Percentiles rank a stretch among this genome's conserved stretches.
Conservation (phyloP, 1,140 invertebrate species). For the Achatina immaculata region DNA sequence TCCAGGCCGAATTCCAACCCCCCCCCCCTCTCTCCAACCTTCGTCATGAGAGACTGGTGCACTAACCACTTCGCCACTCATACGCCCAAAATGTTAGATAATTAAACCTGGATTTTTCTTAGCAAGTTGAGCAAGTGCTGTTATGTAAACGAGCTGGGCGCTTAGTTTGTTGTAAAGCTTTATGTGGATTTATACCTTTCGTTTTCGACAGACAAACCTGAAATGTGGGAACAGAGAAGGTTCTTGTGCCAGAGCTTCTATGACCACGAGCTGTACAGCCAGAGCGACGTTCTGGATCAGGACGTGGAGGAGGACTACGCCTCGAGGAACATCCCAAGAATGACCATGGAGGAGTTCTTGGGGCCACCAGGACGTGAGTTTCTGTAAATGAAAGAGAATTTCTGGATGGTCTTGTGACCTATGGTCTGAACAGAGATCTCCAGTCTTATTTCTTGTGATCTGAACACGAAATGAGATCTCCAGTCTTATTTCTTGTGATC, state of each 20-base stretch:
- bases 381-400: no score
- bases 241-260: neutral
- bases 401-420: neutral
- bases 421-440: neutral
- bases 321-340: neutral
- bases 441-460: neutral
- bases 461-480: neutral
- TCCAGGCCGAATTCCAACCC: no score
- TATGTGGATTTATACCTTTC: no score
- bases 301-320: neutral
- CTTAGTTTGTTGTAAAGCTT: no score
- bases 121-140: no score
- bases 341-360: conserved; percentile 5
- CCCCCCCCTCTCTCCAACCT: no score
- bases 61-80: no score
- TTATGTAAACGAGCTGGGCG: no score
- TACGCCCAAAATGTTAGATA: no score
- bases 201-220: conserved; percentile 9
- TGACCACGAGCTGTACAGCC: neutral
- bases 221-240: neutral
- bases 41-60: no score
- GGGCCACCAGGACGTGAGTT: neutral
- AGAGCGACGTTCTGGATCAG: neutral
- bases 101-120: no score
- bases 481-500: neutral